Base-by-base conservation (phyloP, 2,113 vertebrate genomes). In the Thalassoma bifasciatum region DNA sequence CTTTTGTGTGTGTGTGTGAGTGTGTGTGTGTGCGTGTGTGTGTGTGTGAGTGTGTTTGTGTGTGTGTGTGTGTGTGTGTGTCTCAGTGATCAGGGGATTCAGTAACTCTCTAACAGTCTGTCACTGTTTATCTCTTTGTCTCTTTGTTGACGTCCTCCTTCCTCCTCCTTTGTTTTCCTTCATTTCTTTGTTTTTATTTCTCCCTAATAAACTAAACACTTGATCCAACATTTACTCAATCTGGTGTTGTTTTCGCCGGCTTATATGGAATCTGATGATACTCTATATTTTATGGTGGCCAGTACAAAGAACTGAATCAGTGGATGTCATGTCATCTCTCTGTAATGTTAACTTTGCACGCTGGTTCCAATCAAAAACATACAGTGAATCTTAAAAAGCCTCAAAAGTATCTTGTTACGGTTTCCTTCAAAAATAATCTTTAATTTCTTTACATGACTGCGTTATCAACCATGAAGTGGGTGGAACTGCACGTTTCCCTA, bases 61-160 rank as follows among this genome's bases (percentile, higher is more conserved):
- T 30, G 30, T 30, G 30, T 30, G 30, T 30, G 30, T 23, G 19
- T 60, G 68, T 62, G 49, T 52, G 58, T 72, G 71, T 76, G 60
- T 65, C 71, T 68, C 0, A 0, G 50, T 61, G 60, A 78, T 88
- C 80, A 50, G 69, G 86, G 84, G 86, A 81, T 88, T 83, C 65
- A 79, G 60, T 13, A n/a, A 66, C 58, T 70, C 81, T 79, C 79
- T 59, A 65, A 80, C 82, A 88, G 82, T 83, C 86, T 83, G 83
- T 85, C 80, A 86, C 81, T 79, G 84, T 78, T 84, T 81, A 74
- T 86, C 58, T 88, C 71, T 78, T 66, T 74, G 75, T 88, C 34
- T 88, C 77, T 73, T 63, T 84, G 80, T 86, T 82, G 76, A 71
- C 56, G 50, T 70, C 56, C 56, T 78, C 24, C 38, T 66, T 63